These are phyloP conservation scores for Tragelaphus buxtoni DNA, from an alignment of 2,113 vertebrate species.

Conservation along the genomic window DNA sequence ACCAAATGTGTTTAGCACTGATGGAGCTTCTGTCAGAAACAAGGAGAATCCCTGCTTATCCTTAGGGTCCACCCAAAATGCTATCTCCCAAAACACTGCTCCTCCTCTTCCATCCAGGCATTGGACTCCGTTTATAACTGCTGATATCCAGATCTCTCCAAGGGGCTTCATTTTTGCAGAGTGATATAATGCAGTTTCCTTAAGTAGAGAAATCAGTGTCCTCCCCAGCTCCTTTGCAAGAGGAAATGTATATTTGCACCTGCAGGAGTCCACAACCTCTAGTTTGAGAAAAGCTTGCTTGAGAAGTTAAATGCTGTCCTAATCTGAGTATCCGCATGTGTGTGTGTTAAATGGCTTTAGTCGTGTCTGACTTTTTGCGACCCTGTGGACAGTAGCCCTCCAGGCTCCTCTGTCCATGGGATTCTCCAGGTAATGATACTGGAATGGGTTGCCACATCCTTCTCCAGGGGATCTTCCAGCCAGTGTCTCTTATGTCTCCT, in stretches of 20 bases:
- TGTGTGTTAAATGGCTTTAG: not conserved
- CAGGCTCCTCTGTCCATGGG: not conserved
- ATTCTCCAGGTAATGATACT: not conserved
- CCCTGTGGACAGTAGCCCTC: not conserved
- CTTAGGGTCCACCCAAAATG: too few species aligned
- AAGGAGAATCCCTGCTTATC: too few species aligned
- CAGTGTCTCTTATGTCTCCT: not conserved
- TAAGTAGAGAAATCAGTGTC: rapidly evolving
- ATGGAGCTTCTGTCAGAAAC: not conserved
- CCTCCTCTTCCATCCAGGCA: rapidly evolving
- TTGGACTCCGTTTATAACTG: rapidly evolving
- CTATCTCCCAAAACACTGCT: too few species aligned
- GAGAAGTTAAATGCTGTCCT: too few species aligned
- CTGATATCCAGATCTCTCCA: rapidly evolving
- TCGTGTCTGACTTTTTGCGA: not conserved
- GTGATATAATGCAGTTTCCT: rapidly evolving
- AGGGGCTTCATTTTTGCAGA: rapidly evolving
- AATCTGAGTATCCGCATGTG: not conserved
- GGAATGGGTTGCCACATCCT: not conserved
- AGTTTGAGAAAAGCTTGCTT: not conserved
- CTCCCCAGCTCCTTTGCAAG: rapidly evolving
- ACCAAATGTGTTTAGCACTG: rapidly evolving
- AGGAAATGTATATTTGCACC: rapidly evolving
- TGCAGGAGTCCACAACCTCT: not conserved
- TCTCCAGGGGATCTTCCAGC: not conserved